phyloP scores from a whole-genome alignment of 1,140 invertebrate genomes.

The Bombus sylvicola region DNA sequence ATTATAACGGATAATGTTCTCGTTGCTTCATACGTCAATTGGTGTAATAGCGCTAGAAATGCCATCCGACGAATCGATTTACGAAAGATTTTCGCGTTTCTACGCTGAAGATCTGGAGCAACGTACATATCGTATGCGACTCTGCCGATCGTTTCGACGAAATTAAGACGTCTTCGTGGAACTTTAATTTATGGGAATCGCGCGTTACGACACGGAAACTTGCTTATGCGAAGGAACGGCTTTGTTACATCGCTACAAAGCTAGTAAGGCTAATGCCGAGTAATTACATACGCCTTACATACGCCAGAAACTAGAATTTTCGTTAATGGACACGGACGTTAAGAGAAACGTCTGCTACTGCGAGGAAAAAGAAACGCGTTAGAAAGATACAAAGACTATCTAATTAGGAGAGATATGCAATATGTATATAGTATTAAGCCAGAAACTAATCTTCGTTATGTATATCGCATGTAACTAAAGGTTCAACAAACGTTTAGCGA shows the following conservation, averaged over 20 bases:
- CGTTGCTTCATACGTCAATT: constrained; percentile 53
- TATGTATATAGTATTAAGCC: no score
- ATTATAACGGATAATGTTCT: constrained; percentile 48
- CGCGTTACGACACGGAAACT: background rate
- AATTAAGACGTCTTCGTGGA: background rate
- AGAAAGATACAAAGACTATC: background rate
- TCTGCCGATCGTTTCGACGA: background rate
- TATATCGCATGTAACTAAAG: no score
- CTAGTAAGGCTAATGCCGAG: background rate
- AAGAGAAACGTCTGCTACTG: background rate
- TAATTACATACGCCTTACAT: background rate
- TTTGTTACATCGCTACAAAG: background rate
- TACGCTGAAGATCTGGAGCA: no score
- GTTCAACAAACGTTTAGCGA: no score
- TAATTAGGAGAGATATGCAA: no score
- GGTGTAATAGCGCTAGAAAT: constrained; percentile 31
- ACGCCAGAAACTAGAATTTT: background rate
- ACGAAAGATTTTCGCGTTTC: constrained; percentile 30
- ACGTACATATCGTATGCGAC: background rate
- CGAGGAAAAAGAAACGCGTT: background rate
- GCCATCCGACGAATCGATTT: constrained; percentile 36
- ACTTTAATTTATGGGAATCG: background rate
- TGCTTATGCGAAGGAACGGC: background rate
- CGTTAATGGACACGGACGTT: background rate
- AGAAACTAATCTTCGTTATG: no score